These are phyloP conservation scores for Eupeodes corollae DNA, from an alignment of 1,140 invertebrate species.

Conservation along the genomic window DNA sequence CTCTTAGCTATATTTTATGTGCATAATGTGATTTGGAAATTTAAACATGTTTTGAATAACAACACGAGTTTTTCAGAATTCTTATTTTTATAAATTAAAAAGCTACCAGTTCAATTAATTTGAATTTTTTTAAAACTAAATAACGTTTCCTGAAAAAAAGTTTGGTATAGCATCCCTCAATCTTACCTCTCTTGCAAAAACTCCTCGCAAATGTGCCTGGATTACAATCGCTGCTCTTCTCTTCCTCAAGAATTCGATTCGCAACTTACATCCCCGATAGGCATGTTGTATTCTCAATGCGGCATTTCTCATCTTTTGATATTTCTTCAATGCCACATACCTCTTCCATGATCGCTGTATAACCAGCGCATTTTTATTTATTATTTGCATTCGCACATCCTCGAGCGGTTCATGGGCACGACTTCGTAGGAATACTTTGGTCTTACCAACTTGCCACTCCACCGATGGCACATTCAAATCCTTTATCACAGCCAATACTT, in stretches of 20 bases:
- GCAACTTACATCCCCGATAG: slow-evolving; percentile 74
- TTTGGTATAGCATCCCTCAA: background rate
- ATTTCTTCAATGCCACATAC: slow-evolving; percentile 54
- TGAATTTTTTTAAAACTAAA: no score
- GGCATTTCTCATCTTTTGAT: slow-evolving; percentile 53
- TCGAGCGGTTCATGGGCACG: slow-evolving; percentile 81
- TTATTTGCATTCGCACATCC: slow-evolving; percentile 57
- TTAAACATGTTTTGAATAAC: no score
- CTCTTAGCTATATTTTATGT: no score
- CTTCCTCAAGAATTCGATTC: slow-evolving; percentile 70
- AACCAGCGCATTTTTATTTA: slow-evolving; percentile 57
- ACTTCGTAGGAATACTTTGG: slow-evolving; percentile 78
- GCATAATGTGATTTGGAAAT: no score
- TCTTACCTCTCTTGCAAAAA: slow-evolving; percentile 71
- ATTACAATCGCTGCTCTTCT: slow-evolving; percentile 79
- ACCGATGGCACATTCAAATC: slow-evolving; percentile 49
- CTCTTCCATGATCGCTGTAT: slow-evolving; percentile 71
- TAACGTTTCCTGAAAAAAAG: no score
- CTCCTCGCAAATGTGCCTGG: slow-evolving; percentile 78
- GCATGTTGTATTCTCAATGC: slow-evolving; percentile 72
- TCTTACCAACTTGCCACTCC: slow-evolving; percentile 87
- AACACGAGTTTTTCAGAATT: no score
- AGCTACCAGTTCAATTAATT: no score
- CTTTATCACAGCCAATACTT: slow-evolving; percentile 41
- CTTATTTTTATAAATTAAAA: no score